Evolutionary conservation across 92 coral and sea anemone species (phyloP), one percentile per base, ranked within the genome.

Genomic region (Bergia sp.): DNA sequence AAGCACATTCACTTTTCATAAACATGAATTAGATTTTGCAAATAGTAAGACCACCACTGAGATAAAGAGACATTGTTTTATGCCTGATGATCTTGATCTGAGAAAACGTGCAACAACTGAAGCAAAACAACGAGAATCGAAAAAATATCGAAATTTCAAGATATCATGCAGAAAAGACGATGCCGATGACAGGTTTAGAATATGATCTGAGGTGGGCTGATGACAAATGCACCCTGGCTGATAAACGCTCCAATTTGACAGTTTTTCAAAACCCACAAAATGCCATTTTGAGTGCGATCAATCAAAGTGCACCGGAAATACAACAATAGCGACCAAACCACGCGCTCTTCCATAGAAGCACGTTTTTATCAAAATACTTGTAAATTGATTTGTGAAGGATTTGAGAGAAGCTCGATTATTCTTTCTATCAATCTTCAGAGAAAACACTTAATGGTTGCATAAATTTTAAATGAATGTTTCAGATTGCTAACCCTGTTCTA

Each of bases 171-270:
- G 53, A n/a, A 23, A 4, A 45, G 29, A 12, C 65, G 39, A 9
- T 47, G 65, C 12, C n/a, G 87, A 69, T 84, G 79, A 84, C 87
- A 84, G 87, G 47, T 72, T 58, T 15, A 75, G 58, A 84, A 84
- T 50, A 73, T 45, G 78, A 71, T 82, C 66, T 67, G 64, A 29
- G 87, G 79, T 47, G 41, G 38, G 43, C 42, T 71, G 87, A 84
- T 71, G 87, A 84, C 87, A 84, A 84, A 84, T 84, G 87, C 87
- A 29, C 79, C 66, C 38, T 37, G 44, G 87, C 61, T 84, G 87
- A 84, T 84, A 84, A 84, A 84, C 79, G 87, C 64, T 84, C 67
- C 58, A 72, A 29, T 84, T 84, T 84, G 87, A 72, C 64, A 12
- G 20, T 53, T 69, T 84, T n/a, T 38, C 36, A 44, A 50, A 80